A percentile compares a stretch with the other conserved stretches of the same genome.
phyloP scores from a whole-genome alignment of 2,888 invertebrate species.

The Cartodere bifasciata region DNA sequence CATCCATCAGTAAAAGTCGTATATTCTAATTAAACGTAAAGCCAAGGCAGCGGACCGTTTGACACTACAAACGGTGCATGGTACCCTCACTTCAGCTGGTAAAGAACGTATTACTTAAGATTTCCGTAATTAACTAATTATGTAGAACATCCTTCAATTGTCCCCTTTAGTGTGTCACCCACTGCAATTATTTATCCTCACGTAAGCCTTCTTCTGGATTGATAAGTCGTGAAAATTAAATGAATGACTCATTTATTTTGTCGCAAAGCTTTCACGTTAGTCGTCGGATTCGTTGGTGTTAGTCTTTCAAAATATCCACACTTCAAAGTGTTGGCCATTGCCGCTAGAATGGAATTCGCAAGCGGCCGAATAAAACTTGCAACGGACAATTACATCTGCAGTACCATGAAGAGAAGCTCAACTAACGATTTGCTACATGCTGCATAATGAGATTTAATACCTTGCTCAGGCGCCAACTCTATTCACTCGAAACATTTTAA shows the following conservation, averaged over 20 bases:
- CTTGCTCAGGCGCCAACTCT: too few species aligned
- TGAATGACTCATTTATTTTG: slow-evolving; percentile 27
- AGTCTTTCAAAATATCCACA: slow-evolving; percentile 21
- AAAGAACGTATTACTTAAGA: slow-evolving; percentile 32
- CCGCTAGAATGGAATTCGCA: slow-evolving; percentile 11
- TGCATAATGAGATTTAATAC: not conserved
- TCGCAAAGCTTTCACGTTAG: slow-evolving; percentile 20
- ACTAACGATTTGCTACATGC: not conserved
- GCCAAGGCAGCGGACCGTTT: slow-evolving; percentile 30
- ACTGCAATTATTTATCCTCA: too few species aligned
- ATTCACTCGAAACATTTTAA: too few species aligned
- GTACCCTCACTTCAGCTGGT: slow-evolving; percentile 35
- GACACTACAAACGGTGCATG: slow-evolving; percentile 34
- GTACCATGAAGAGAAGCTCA: slow-evolving; percentile 9
- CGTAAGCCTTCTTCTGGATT: too few species aligned
- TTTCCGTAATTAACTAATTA: slow-evolving; percentile 16
- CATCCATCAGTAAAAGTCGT: too few species aligned
- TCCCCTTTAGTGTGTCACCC: too few species aligned
- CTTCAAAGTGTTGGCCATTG: slow-evolving; percentile 22
- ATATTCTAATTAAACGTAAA: too few species aligned
- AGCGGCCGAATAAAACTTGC: slow-evolving; percentile 5
- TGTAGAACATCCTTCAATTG: slow-evolving; percentile 22
- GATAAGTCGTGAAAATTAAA: too few species aligned
- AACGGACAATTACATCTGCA: slow-evolving; percentile 9
- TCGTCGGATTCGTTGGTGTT: slow-evolving; percentile 9